Evolutionary conservation across 2,888 invertebrate genomes (phyloP).

Genomic region (Chorisops tibialis): DNA sequence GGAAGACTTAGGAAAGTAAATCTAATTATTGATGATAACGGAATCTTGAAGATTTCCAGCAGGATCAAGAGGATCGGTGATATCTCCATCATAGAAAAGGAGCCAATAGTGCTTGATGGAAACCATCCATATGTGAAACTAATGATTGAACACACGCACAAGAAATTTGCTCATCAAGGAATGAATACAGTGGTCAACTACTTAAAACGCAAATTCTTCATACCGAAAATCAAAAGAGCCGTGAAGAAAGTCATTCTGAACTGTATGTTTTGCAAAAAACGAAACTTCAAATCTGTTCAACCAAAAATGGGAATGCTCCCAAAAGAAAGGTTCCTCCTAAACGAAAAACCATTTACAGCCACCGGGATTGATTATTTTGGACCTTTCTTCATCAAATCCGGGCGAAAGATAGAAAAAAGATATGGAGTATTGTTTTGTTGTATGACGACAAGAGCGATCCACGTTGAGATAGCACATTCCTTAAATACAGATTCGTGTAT

Average conservation of each 20-base stretch:
- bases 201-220: slow-evolving; percentile 18
- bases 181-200: slow-evolving; percentile 7
- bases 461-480: slow-evolving; percentile 30
- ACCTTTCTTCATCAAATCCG: slow-evolving; percentile 29
- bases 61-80: not conserved
- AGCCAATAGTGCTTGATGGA: slow-evolving; percentile 18
- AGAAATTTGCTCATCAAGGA: slow-evolving; percentile 4
- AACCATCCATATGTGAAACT: slow-evolving; percentile 13
- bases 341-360: slow-evolving; percentile 33
- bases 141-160: slow-evolving; percentile 1
- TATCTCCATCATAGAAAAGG: slow-evolving; percentile 1
- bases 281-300: slow-evolving; percentile 20
- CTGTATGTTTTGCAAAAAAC: slow-evolving; percentile 24
- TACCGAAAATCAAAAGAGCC: slow-evolving; percentile 12
- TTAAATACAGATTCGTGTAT: slow-evolving; percentile 31
- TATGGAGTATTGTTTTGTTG: slow-evolving; percentile 34
- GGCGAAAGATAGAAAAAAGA: slow-evolving; percentile 3
- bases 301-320: slow-evolving; percentile 39
- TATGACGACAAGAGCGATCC: slow-evolving; percentile 32
- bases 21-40: slow-evolving; percentile 10
- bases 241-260: slow-evolving; percentile 18
- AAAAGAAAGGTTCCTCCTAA: slow-evolving; percentile 30
- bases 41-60: not conserved
- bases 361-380: slow-evolving; percentile 38
- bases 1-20: not conserved